Percentiles rank a stretch among this genome's conserved stretches.
phyloP scores from a whole-genome alignment of 2,888 invertebrate genomes.

The Eristalinus aeneus region DNA sequence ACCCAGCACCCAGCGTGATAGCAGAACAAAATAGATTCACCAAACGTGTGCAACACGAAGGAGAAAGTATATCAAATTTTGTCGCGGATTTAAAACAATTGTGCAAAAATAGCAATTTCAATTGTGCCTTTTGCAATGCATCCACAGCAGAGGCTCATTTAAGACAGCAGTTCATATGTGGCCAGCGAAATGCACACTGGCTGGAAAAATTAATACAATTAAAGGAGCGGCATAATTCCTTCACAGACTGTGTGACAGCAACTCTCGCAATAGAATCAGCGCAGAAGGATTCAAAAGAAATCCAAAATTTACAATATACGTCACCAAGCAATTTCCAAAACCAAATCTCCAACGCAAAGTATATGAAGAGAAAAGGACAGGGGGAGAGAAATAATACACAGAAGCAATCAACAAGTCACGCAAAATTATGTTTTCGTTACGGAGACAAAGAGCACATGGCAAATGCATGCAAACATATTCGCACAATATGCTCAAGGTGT shows the following conservation, averaged over 20 bases:
- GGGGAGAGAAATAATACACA: no score
- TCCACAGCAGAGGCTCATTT: conserved; percentile 27
- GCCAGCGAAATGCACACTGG: conserved; percentile 29
- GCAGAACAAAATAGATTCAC: conserved; percentile 34
- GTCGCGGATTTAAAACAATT: conserved; percentile 34
- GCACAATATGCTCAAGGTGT: conserved; percentile 13
- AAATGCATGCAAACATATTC: conserved; percentile 21
- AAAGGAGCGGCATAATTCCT: conserved; percentile 25
- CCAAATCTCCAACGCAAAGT: background rate
- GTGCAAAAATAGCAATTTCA: conserved; percentile 22
- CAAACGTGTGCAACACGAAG: conserved; percentile 23
- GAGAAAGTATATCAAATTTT: conserved; percentile 26
- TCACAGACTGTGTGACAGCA: background rate
- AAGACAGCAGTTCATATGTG: conserved; percentile 36
- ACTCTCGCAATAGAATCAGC: conserved; percentile 29
- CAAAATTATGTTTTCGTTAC: conserved; percentile 11
- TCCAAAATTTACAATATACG: conserved; percentile 33
- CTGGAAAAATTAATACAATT: conserved; percentile 29
- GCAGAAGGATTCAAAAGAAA: conserved; percentile 40
- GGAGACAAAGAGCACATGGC: conserved; percentile 25
- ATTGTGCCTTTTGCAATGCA: conserved; percentile 5
- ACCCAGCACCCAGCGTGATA: conserved; percentile 38
- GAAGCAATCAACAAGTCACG: no score
- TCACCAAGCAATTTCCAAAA: no score
- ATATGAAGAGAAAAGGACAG: no score